These are phyloP conservation scores for Eupithecia vulgata DNA, from an alignment of 2,888 invertebrate species.

Conservation along the genomic window DNA sequence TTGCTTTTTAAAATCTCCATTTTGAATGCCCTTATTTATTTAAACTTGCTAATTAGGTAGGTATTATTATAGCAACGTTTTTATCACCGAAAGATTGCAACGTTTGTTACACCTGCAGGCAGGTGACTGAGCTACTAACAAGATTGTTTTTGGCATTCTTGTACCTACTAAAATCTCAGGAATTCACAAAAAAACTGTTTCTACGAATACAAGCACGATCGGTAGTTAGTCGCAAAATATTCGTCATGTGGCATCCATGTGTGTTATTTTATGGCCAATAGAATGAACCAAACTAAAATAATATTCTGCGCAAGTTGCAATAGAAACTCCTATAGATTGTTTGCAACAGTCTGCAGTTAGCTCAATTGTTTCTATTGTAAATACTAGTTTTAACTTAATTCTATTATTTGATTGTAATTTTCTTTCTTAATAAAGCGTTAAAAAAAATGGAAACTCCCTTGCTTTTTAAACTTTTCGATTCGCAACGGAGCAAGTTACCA, in stretches of 20 bases:
- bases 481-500: not conserved
- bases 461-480: not conserved
- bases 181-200: not conserved
- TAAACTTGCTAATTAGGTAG: constrained; percentile 7
- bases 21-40: constrained; percentile 9
- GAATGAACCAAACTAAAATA: not conserved
- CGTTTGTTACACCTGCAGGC: not conserved
- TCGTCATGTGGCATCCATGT: constrained; percentile 34
- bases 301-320: not conserved
- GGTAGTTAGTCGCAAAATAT: constrained; percentile 12
- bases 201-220: not conserved
- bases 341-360: no score
- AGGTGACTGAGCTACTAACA: not conserved
- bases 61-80: not conserved
- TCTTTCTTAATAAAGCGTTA: no score
- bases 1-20: constrained; percentile 14
- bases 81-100: not conserved
- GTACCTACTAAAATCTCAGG: not conserved
- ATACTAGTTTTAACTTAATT: no score
- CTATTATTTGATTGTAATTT: no score
- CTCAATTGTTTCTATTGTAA: no score
- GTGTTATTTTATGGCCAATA: constrained; percentile 16
- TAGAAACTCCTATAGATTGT: no score
- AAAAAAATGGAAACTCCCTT: not conserved
- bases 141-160: not conserved